These are phyloP conservation scores for Sinohyriopsis cumingii DNA, from an alignment of 2,888 invertebrate genomes.

Conservation along the genomic window DNA sequence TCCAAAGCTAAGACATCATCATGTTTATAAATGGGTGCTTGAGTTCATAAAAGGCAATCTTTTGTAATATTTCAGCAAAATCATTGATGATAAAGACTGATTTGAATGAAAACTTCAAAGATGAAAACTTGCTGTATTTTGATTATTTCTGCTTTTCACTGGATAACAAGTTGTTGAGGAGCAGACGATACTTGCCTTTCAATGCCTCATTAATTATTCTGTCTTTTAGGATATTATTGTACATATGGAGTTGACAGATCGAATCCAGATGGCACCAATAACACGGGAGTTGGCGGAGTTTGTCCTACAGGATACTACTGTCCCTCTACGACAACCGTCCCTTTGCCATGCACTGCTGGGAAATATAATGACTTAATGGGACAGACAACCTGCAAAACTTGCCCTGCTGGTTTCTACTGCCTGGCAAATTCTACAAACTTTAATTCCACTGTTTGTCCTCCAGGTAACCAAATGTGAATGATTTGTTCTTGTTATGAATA, in stretches of 20 bases:
- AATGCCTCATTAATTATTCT: not conserved
- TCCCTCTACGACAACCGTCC: constrained; percentile 45
- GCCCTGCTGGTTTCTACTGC: constrained; percentile 61
- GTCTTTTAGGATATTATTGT: constrained; percentile 62
- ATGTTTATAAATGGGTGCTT: too few species aligned
- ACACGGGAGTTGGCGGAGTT: constrained; percentile 62
- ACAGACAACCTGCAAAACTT: constrained; percentile 46
- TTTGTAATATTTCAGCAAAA: too few species aligned
- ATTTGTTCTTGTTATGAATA: not conserved
- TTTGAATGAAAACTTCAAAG: not conserved
- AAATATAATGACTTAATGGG: constrained; percentile 52
- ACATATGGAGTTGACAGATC: constrained; percentile 64
- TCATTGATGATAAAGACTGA: too few species aligned
- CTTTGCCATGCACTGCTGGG: constrained; percentile 52
- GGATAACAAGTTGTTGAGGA: not conserved
- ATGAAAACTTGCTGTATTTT: not conserved
- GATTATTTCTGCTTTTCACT: not conserved
- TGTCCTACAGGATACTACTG: constrained; percentile 66
- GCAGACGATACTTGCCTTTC: not conserved
- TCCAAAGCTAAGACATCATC: too few species aligned
- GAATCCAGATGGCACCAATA: constrained; percentile 53
- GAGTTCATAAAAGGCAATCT: too few species aligned
- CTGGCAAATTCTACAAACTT: constrained; percentile 56
- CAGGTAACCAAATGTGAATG: constrained; percentile 50
- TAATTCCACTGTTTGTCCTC: constrained; percentile 52